A percentile compares a stretch with the other conserved stretches of the same genome.
phyloP scores from a whole-genome alignment of 2,888 invertebrate species.

The Rhynchonema sp. region DNA sequence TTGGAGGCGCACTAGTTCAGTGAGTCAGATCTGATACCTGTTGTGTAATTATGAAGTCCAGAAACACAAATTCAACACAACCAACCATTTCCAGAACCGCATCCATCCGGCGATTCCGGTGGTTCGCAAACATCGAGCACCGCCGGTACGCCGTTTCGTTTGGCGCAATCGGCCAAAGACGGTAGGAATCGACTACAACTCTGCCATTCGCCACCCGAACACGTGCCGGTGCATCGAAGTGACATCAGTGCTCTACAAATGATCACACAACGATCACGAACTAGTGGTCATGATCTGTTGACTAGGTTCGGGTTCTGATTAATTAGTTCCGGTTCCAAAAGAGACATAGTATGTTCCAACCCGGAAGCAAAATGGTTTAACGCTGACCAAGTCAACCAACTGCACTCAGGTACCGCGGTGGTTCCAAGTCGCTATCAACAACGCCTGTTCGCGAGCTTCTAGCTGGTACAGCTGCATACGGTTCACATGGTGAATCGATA shows the following conservation, averaged over 20 bases:
- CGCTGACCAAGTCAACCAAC: no score
- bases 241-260: conserved; percentile 7
- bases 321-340: no score
- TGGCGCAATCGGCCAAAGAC: conserved; percentile 2
- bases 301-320: no score
- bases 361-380: not conserved
- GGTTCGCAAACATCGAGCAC: not conserved
- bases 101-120: conserved; percentile 4
- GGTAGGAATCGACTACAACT: conserved; percentile 9
- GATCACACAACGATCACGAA: not conserved
- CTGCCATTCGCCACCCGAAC: conserved; percentile 8
- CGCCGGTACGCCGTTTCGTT: conserved; percentile 5
- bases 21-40: no score
- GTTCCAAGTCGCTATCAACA: conserved; percentile 8
- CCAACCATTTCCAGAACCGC: conserved; percentile 5
- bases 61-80: no score
- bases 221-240: conserved; percentile 5
- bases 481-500: not conserved
- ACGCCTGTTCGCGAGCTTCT: conserved; percentile 8
- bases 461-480: not conserved
- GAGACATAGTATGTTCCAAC: no score
- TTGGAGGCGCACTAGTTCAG: no score
- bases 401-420: conserved; percentile 2
- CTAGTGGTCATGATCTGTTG: no score
- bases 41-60: no score